Evolutionary conservation across 2,888 invertebrate genomes (phyloP), one percentile per base, ranked within the genome.

Genomic region (Nebria salina): DNA sequence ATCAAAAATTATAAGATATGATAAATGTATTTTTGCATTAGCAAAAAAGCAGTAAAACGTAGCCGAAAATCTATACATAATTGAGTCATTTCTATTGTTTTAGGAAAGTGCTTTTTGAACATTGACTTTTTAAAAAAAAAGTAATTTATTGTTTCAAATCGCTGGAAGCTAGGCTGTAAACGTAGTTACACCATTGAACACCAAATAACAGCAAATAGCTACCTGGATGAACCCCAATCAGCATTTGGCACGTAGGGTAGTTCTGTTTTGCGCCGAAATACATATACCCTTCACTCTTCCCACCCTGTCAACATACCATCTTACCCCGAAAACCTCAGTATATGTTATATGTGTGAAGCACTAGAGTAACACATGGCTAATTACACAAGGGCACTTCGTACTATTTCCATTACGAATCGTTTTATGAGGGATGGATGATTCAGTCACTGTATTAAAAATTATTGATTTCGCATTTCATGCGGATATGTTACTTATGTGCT

Each of bases 191-290:
- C 72, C 72, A 77, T 54, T 77, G 72, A 77, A 72, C 64, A 72
- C 42, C 20, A 77, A 77, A 77, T 77, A 77, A 77, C 66, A 77
- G 77, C 77, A 77, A 77, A 77, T 77, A 77, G 41, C 70, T 77
- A 72, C 76, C 76, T 76, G 76, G 15, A 41, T 26, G 66, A 65
- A 66, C 76, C 76, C 66, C 64, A 64, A 75, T 75, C 75, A 75
- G 64, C 75, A 54, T 75, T 75, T 75, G 64, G 75, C 75, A 75
- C 75, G 75, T 75, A 64, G 75, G 54, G 75, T 75, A 64, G 75
- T 54, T 54, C 43, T 43, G 75, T 75, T 64, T 43, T 75, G 75
- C 54, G 75, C 64, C 75, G 75, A 75, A 75, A 54, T 34, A 34
- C 34, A 34, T 34, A 54, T 54, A 41, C 26, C 34, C 41, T 72